Evolutionary conservation across 2,888 invertebrate species (phyloP), one percentile per base, ranked within the genome.

Genomic region (Allygus modestus): DNA sequence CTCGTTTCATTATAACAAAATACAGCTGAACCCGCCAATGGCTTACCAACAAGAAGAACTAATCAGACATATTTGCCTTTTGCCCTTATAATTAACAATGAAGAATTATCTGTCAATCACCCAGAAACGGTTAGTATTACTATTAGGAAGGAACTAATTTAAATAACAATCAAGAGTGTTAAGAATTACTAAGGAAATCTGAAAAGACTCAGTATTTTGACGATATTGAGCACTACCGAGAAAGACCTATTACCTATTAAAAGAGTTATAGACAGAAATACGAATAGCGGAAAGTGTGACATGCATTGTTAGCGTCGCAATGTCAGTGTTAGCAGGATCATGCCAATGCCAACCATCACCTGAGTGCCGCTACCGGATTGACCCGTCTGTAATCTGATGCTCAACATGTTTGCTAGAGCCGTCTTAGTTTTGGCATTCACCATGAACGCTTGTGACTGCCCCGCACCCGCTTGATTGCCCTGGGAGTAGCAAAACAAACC

Each of bases 401-500:
- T 97, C 85, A 98, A 92, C 96, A 98, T 97, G 90, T 98, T 97
- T 20, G 98, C 98, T 84, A 99, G 92, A 0, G 98, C 98, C 0
- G 98, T 98, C 92, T 98, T 99, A 1, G 98, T 97, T 91, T 97
- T 97, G 0, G 96, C 94, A 89, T 96, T 96, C 81, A 97, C 97
- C 58, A 95, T 92, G 84, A 94, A 89, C 20, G 93, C 93, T 87
- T 92, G 92, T 85, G 91, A 90, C 81, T 82, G 85, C n/a, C 46
- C 81, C 31, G 46, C 54, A 1, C 61, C 84, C 37, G 46, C 69
- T 58, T 83, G 84, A 58, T 15, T 33, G 43, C 65, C 84, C 84
- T 84, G 84, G 61, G 77, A 75, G 75, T 84, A 26, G 54, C 51
- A 73, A 83, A 75, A 61, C 41, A 81, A 61, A 46, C 69, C 33